Base-by-base conservation (phyloP, 2,797 vertebrate genomes). In the Phataginus tricuspis region DNA sequence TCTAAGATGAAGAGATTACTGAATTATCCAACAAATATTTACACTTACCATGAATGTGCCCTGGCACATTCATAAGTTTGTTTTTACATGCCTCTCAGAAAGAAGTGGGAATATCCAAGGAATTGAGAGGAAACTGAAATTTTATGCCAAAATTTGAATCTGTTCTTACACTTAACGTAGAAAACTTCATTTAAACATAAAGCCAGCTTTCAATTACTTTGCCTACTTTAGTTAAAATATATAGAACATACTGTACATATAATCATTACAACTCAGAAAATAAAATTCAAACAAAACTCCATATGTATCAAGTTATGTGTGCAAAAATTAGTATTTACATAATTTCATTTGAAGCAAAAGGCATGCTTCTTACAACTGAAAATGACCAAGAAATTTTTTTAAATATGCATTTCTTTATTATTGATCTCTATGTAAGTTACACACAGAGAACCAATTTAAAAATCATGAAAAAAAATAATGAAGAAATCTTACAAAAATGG, bases 81-180 rank as follows among this genome's bases (percentile, higher is more conserved):
- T 42, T 75, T 82, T 86, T 63, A 77, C n/a, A 57, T 51, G 27
- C 34, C 37, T 83, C 64, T 69, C 88, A 90, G 57, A 96, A 90
- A 91, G 34, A 57, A 90, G 34, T 77, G 31, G 23, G 27, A 74
- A 49, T 49, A 91, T 66, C 18, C 91, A 94, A 92, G 27, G 31
- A 87, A 96, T 84, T 89, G 66, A 72, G 45, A 93, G 61, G 29
- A 92, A 95, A 83, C 4, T 61, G 23, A 96, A 95, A 18, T 93
- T 93, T 66, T 59, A 91, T 9, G 11, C 14, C 66, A 49, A 80
- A 80, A 34, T 72, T 29, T 75, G 34, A 90, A 94, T 64, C 55
- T 71, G 59, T 59, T 80, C 27, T 61, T 78, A 82, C 2, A 19
- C 16, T 74, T 79, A 90, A 87, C 71, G 78, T 4, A n/a, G 39